These are phyloP conservation scores for Callaeas wilsoni DNA, from an alignment of 2,113 vertebrate genomes.

Conservation along the genomic window DNA sequence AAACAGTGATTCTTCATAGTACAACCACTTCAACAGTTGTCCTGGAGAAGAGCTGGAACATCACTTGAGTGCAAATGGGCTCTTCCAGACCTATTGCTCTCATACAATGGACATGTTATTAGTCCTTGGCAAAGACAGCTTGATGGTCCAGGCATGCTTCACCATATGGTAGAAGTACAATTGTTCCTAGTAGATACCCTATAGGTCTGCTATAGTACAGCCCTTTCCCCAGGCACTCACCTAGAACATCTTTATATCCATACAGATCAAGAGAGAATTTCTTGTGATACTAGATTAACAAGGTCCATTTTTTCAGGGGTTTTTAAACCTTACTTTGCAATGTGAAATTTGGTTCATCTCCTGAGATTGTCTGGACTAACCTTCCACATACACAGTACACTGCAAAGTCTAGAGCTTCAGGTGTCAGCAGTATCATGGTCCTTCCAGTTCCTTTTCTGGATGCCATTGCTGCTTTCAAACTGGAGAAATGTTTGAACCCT, in stretches of 20 bases:
- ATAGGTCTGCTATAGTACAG: background rate
- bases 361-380: background rate
- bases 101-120: background rate
- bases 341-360: background rate
- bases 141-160: background rate
- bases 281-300: background rate
- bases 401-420: background rate
- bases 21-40: background rate
- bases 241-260: background rate
- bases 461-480: background rate
- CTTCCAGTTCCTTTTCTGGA: background rate
- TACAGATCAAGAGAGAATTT: background rate
- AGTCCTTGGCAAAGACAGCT: background rate
- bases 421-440: background rate
- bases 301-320: background rate
- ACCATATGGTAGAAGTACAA: rapidly evolving
- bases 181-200: background rate
- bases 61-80: background rate
- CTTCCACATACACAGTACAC: rapidly evolving
- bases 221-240: background rate
- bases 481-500: background rate
- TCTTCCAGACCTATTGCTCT: background rate
- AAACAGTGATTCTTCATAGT: background rate
- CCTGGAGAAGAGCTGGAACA: background rate
- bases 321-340: background rate